These are phyloP conservation scores for Actinopyga echinites DNA, from an alignment of 53 echinoderm and acorn worm species.

Conservation along the genomic window DNA sequence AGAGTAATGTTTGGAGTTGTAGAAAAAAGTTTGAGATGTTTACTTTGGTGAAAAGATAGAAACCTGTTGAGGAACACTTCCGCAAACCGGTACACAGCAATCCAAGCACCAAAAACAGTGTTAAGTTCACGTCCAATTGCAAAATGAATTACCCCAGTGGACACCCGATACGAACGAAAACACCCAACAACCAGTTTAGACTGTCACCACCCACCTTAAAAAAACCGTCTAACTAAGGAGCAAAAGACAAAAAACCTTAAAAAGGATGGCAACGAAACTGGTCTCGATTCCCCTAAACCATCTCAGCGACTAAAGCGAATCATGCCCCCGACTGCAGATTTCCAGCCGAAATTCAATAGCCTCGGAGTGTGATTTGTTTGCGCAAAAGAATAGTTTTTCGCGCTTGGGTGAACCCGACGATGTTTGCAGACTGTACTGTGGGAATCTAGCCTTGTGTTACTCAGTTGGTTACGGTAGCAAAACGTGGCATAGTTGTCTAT, in stretches of 20 bases:
- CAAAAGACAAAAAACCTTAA: not conserved
- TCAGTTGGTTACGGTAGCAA: not conserved
- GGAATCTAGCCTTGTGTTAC: conserved; percentile 25
- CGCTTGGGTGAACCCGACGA: conserved; percentile 18
- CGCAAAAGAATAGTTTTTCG: conserved; percentile 27
- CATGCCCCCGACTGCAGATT: conserved; percentile 8
- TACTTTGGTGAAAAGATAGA: too few relatives aligned
- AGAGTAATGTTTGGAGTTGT: too few relatives aligned
- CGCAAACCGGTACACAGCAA: too few relatives aligned
- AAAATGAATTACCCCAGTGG: too few relatives aligned
- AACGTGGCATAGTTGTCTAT: conserved; percentile 6
- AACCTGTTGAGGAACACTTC: too few relatives aligned
- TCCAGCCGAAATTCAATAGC: conserved; percentile 9
- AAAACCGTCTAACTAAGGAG: conserved; percentile 14
- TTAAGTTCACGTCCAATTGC: too few relatives aligned
- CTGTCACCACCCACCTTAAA: conserved; percentile 30
- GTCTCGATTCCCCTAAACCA: conserved; percentile 31
- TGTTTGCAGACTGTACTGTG: not conserved
- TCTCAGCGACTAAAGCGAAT: conserved; percentile 22
- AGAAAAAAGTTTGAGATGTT: too few relatives aligned
- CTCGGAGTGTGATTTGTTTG: conserved; percentile 26
- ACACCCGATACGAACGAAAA: not conserved
- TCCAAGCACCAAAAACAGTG: too few relatives aligned
- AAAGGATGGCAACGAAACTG: conserved; percentile 21
- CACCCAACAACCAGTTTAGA: conserved; percentile 1